Percentiles rank a stretch among this genome's conserved stretches.
Evolutionary conservation across 2,888 invertebrate species (phyloP).

Genomic region (Ormyrus thymus): DNA sequence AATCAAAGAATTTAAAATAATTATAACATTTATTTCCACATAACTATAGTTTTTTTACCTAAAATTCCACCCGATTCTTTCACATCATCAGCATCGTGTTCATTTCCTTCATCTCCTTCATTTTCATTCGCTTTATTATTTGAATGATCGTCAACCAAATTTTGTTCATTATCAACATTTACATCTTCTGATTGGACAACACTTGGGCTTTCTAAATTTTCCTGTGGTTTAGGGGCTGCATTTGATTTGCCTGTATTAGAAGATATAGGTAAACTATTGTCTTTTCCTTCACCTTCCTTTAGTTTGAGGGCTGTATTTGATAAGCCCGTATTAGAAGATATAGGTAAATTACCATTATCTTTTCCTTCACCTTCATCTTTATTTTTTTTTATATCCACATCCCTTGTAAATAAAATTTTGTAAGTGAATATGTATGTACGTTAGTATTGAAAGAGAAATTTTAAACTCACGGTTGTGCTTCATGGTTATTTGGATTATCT

Average conservation of each 20-base stretch:
- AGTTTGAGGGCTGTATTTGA: no score
- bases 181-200: neutral
- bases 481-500: conserved; percentile 1
- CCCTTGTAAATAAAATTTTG: neutral
- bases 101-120: conserved; percentile 27
- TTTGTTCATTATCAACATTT: conserved; percentile 27
- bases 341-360: neutral
- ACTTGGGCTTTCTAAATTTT: no score
- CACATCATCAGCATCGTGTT: conserved; percentile 7
- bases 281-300: conserved; percentile 1
- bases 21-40: neutral
- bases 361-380: conserved; percentile 2
- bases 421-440: no score
- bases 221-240: neutral
- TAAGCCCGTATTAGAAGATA: neutral
- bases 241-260: neutral
- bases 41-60: neutral
- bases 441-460: neutral
- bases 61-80: conserved; percentile 17
- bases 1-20: neutral
- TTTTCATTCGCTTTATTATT: conserved; percentile 31
- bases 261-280: neutral
- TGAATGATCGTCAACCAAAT: conserved; percentile 30
- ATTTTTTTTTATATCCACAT: neutral
- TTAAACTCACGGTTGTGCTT: conserved; percentile 20